Conservation (phyloP, 2,113 vertebrate genomes). For the Tragelaphus imberbis region DNA sequence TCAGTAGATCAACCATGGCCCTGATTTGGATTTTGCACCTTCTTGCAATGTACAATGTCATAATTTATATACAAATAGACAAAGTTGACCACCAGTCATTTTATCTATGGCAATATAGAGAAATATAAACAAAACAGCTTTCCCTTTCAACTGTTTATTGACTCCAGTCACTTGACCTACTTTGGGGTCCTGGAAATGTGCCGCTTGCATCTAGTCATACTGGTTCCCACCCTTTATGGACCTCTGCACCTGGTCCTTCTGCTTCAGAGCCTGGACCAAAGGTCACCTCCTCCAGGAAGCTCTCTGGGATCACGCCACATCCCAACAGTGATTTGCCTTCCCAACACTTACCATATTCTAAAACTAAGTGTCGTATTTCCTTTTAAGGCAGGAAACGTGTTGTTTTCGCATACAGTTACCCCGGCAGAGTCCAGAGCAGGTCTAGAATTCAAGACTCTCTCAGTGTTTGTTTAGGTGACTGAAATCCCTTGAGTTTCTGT, state of each 20-base stretch:
- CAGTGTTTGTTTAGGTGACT: background rate
- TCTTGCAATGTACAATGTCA: background rate
- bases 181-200: background rate
- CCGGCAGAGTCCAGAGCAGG: background rate
- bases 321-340: background rate
- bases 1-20: background rate
- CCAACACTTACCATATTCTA: background rate
- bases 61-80: background rate
- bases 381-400: background rate
- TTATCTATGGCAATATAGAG: background rate
- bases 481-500: background rate
- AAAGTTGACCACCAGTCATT: background rate
- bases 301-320: background rate
- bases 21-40: background rate
- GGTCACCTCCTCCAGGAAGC: background rate
- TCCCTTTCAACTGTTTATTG: background rate
- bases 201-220: background rate
- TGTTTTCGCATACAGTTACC: background rate
- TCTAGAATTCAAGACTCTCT: background rate
- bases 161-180: background rate
- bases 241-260: background rate
- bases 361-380: background rate
- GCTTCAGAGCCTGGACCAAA: background rate
- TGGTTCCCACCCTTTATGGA: background rate
- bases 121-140: background rate